Evolutionary conservation across 2,113 vertebrate species (phyloP).

Genomic region (Phaethon lepturus): DNA sequence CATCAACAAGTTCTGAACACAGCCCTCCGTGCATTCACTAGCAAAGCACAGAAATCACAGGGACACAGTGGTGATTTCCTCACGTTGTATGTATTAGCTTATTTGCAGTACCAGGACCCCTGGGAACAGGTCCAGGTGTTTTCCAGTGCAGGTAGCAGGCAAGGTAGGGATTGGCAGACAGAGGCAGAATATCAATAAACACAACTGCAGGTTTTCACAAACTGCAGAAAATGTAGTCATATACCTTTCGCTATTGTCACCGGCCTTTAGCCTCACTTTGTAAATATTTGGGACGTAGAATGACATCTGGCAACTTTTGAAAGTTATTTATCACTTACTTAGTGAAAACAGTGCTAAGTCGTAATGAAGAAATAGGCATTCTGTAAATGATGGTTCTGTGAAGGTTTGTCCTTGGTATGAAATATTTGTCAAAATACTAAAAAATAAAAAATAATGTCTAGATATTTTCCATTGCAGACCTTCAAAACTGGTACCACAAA

Average conservation of each 20-base stretch:
- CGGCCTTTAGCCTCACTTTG: neutral
- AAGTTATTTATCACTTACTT: neutral
- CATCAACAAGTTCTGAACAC: neutral
- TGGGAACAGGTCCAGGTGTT: neutral
- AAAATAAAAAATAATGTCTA: neutral
- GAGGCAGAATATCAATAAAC: neutral
- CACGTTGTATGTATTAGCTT: neutral
- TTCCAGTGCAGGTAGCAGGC: neutral
- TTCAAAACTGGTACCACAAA: neutral
- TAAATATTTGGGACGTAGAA: neutral
- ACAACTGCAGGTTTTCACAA: neutral
- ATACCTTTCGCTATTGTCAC: neutral
- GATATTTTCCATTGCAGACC: neutral
- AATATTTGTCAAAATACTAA: neutral
- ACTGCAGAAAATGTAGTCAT: neutral
- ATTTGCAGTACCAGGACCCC: neutral
- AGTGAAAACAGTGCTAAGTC: neutral
- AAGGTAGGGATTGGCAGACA: neutral
- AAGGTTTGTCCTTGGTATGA: neutral
- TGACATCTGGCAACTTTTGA: neutral
- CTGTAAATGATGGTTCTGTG: neutral
- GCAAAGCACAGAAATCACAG: neutral
- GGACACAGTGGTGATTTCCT: neutral
- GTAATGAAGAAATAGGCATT: neutral
- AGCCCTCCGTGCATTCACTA: neutral